A percentile compares a stretch with the other conserved stretches of the same genome.
Evolutionary conservation across 1,140 invertebrate genomes (phyloP).

Genomic region (Drosophila serrata): DNA sequence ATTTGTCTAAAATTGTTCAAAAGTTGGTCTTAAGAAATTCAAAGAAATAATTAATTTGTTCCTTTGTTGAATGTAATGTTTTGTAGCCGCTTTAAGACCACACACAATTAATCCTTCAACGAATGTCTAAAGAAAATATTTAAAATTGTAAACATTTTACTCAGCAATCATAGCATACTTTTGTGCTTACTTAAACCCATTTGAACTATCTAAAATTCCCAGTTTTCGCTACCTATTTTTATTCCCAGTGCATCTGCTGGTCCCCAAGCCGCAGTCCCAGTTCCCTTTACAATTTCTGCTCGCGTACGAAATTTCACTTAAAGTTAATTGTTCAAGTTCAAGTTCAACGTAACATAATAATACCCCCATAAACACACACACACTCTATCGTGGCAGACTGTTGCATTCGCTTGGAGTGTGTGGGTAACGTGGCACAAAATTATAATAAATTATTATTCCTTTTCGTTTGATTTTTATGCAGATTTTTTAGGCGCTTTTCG

Average conservation of each 20-base stretch:
- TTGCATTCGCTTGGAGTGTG: slow-evolving; percentile 33
- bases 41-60: no score
- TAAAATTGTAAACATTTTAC: neutral
- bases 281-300: slow-evolving; percentile 78
- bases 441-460: slow-evolving; percentile 84
- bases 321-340: slow-evolving; percentile 84
- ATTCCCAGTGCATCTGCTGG: slow-evolving; percentile 1
- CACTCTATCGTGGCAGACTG: slow-evolving; percentile 30
- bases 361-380: slow-evolving; percentile 49
- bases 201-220: neutral
- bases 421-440: slow-evolving; percentile 48
- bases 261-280: slow-evolving; percentile 13
- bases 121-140: neutral
- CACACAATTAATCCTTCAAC: no score
- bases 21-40: no score
- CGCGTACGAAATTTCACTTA: slow-evolving; percentile 84
- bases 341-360: slow-evolving; percentile 84
- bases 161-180: neutral
- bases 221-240: fast-evolving
- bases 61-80: no score
- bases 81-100: no score
- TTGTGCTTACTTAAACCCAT: no score
- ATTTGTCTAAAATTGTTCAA: no score
- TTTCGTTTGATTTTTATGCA: slow-evolving; percentile 82
- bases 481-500: slow-evolving; percentile 72